Evolutionary conservation across 2,113 vertebrate genomes (phyloP).

Genomic region (Solenodon paradoxus): DNA sequence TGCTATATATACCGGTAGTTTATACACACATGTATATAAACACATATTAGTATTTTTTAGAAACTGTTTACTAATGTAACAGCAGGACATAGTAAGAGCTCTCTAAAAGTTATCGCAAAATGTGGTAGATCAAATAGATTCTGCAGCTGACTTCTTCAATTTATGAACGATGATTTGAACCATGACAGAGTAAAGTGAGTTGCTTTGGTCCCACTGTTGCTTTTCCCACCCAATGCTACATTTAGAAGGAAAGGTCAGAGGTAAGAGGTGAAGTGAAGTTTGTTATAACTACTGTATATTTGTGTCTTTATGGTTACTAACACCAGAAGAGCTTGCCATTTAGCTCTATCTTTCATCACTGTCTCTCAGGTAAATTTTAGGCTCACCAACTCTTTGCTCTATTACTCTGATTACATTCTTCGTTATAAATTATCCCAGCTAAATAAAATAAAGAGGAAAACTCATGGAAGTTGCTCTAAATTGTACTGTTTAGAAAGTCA

Average conservation of each 20-base stretch:
- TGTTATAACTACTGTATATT: background rate
- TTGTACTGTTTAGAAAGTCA: background rate
- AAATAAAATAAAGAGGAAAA: background rate
- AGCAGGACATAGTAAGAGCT: background rate
- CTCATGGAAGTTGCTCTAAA: background rate
- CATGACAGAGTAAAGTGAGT: background rate
- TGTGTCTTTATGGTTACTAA: background rate
- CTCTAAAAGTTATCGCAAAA: background rate
- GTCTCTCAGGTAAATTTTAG: background rate
- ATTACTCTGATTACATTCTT: background rate
- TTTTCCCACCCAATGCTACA: too few species aligned
- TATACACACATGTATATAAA: too few species aligned
- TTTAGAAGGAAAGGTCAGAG: background rate
- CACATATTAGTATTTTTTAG: too few species aligned
- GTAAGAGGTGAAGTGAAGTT: background rate
- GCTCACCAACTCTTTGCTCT: background rate
- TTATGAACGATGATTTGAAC: background rate
- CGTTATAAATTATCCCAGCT: background rate
- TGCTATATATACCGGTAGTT: too few species aligned
- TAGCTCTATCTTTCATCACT: background rate
- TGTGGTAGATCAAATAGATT: background rate
- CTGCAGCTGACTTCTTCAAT: background rate
- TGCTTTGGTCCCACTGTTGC: background rate
- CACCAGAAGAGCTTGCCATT: background rate
- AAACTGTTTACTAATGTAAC: background rate